A percentile compares a stretch with the other conserved stretches of the same genome.
phyloP scores from a whole-genome alignment of 2,797 vertebrate genomes.

The Bradypodion pumilum region DNA sequence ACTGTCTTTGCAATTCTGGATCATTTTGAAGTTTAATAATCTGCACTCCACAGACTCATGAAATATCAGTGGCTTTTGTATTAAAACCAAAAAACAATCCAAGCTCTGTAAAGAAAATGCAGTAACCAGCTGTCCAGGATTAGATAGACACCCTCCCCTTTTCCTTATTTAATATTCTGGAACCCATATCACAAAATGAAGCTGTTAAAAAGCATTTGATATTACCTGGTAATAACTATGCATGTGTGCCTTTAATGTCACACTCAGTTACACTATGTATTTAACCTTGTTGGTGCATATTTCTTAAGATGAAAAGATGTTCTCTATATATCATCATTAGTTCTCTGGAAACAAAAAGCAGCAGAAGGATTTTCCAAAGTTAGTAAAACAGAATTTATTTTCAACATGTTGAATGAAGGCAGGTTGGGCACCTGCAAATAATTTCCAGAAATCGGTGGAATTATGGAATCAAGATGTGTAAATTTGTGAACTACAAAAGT shows the following conservation, averaged over 20 bases:
- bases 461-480: neutral
- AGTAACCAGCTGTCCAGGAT: neutral
- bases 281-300: neutral
- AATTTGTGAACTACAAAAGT: no score
- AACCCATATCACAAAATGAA: neutral
- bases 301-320: neutral
- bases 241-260: constrained; percentile 5
- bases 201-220: constrained; percentile 13
- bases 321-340: neutral
- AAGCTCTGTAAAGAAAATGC: neutral
- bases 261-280: neutral
- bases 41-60: neutral
- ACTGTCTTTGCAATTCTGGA: neutral
- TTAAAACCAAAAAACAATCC: constrained; percentile 28
- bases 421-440: neutral
- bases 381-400: neutral
- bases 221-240: neutral
- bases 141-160: neutral
- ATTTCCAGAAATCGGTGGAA: neutral
- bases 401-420: neutral
- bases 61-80: constrained; percentile 18
- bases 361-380: neutral
- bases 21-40: constrained; percentile 25
- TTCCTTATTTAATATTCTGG: neutral
- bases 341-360: constrained; percentile 5